These are phyloP conservation scores for Mesoligia furuncula DNA, from an alignment of 2,888 invertebrate species.

Conservation along the genomic window DNA sequence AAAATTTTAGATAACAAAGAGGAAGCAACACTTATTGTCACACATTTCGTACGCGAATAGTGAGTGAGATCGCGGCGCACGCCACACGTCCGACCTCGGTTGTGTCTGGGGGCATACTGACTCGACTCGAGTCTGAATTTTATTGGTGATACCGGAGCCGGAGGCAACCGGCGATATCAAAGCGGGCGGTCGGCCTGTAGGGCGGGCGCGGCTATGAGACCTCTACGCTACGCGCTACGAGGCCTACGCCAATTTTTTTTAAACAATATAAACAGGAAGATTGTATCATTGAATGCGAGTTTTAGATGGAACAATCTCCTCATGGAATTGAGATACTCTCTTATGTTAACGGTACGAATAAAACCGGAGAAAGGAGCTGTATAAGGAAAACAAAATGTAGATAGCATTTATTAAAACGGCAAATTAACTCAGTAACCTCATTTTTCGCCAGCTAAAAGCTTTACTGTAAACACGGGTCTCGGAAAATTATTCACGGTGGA, in stretches of 20 bases:
- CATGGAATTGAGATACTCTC: conserved; percentile 37
- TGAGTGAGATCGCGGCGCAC: conserved; percentile 75
- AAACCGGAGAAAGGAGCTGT: conserved; percentile 18
- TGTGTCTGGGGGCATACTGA: conserved; percentile 84
- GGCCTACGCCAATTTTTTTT: conserved; percentile 42
- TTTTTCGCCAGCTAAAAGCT: conserved; percentile 35
- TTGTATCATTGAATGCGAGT: conserved; percentile 47
- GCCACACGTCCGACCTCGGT: conserved; percentile 78
- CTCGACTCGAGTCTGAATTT: conserved; percentile 70
- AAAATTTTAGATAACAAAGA: conserved; percentile 84
- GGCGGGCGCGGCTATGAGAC: conserved; percentile 80
- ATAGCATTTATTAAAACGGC: conserved; percentile 35
- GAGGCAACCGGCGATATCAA: conserved; percentile 73
- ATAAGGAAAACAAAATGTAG: conserved; percentile 30
- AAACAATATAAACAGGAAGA: conserved; percentile 48
- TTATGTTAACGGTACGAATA: conserved; percentile 26
- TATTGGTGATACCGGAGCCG: conserved; percentile 71
- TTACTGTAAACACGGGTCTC: conserved; percentile 39
- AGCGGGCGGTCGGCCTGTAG: conserved; percentile 72
- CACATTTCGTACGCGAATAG: conserved; percentile 86
- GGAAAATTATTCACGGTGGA: conserved; percentile 82
- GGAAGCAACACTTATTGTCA: conserved; percentile 91
- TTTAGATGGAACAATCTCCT: conserved; percentile 46
- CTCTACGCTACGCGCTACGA: conserved; percentile 79
- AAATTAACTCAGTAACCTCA: conserved; percentile 38